Base-by-base conservation (phyloP, 2,888 invertebrate genomes). In the Nemotelus pantherinus region DNA sequence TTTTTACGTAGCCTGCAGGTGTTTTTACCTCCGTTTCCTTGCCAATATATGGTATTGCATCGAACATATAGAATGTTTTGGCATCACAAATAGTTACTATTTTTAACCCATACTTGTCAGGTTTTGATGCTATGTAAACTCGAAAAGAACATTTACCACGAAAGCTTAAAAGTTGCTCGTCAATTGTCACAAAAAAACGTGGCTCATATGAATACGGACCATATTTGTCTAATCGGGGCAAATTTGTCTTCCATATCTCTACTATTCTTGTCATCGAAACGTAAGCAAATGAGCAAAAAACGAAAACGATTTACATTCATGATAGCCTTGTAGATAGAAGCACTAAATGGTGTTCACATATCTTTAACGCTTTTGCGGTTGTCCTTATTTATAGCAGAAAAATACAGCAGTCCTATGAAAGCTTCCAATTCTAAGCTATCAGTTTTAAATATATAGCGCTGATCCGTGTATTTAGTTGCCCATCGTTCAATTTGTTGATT, bases 11-110 rank as follows among this genome's bases (percentile, higher is more conserved):
- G 3, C 43, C 63, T 43, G 63, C 63, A 41, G 63, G 63, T 63
- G 63, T 63, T 63, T 63, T 63, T 63, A 63, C 39, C 43, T 41
- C 63, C 63, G 41, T 63, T 63, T 63, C 63, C 63, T 63, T 63
- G 63, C 41, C 43, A 63, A 63, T 63, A 63, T 63, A 63, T 3
- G 63, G 63, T 43, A 63, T 63, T 43, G 63, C 63, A 63, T 63
- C 63, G 41, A 2, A 63, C 0, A 63, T 63, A 63, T 41, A 41
- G 43, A 63, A 7, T 63, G 9, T 63, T 63, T 63, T 41, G 43
- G 41, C 63, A 63, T 41, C 63, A 63, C 63, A 63, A 39, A 43
- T 63, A 43, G 39, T 43, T 63, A 63, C 63, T 63, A 41, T 63
- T 63, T 63, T 63, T 43, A 41, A 63, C 2, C 43, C 63, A 39